Evolutionary conservation across 2,113 vertebrate genomes (phyloP), one percentile per base, ranked within the genome.

Genomic region (Setophaga kirtlandii): DNA sequence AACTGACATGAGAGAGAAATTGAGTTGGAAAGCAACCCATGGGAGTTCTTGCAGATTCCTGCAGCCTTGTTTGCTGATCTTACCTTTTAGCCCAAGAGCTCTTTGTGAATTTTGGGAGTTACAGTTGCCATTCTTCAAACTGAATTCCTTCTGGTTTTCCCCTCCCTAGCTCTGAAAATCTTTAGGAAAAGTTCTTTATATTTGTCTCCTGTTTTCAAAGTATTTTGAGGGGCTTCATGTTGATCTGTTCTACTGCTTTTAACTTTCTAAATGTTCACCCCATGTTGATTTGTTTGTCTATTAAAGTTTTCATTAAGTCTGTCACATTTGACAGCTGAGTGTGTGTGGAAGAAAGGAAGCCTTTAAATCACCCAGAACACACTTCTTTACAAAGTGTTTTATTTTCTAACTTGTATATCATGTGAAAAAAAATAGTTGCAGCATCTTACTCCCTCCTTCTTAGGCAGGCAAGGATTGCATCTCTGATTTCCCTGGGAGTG

Each of bases 351-450:
- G 7, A 68, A 89, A 56, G 5, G 12, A 12, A 27, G 24, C 13
- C 28, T 85, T 75, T 67, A 75, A 71, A 55, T 71, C 14, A 35
- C 14, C 2, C 13, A 31, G 41, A 21, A 47, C 3, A 4, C 35
- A 0, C 2, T 39, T 44, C 24, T 74, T 16, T 15, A 10, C 0
- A 15, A 71, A 49, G 6, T 2, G 0, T 24, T 69, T 67, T 1
- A 16, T 50, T 90, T 52, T n/a, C 30, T 44, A 22, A 3, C 7
- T 78, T 18, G 8, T 22, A 21, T 47, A 13, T 5, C 3, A 8
- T 5, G 19, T 33, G 41, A 7, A 65, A 56, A 52, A 17, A 12
- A 49, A 20, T 2, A 64, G 3, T 23, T 76, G 13, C 19, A 79
- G 19, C 3, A 6, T 28, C 19, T 75, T 63, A 46, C 9, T 50